Conservation (phyloP, 1,140 invertebrate species). For the Laupala kohalensis region DNA sequence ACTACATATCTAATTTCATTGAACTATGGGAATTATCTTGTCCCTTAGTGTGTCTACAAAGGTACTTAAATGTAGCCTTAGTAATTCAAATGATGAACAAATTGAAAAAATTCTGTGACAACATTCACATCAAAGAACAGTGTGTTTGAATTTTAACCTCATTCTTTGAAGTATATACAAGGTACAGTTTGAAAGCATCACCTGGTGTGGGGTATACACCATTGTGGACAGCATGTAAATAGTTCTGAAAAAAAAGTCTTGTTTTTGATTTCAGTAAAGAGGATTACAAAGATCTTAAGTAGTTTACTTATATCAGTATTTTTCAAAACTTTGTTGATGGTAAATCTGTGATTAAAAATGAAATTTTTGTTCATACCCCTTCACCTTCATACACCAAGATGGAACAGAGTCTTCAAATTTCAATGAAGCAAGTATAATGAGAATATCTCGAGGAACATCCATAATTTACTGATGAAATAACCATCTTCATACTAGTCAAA, state of each 20-base stretch:
- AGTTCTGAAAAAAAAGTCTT: too few species aligned
- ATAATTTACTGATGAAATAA: too few species aligned
- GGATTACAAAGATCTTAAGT: too few species aligned
- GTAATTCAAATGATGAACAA: background rate
- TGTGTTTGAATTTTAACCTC: constrained; percentile 1
- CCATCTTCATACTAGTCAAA: constrained; percentile 2
- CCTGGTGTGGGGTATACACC: background rate
- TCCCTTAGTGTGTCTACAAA: background rate
- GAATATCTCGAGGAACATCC: too few species aligned
- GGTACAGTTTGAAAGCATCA: constrained; percentile 5
- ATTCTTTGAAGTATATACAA: background rate
- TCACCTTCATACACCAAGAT: too few species aligned
- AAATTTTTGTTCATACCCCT: too few species aligned
- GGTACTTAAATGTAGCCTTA: constrained; percentile 1
- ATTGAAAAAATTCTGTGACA: background rate
- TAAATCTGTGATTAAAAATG: too few species aligned
- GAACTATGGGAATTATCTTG: background rate
- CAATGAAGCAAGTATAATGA: too few species aligned
- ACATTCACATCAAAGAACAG: background rate
- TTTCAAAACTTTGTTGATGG: too few species aligned
- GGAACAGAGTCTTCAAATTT: too few species aligned
- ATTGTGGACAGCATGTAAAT: background rate
- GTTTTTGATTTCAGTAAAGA: too few species aligned
- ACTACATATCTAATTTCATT: background rate
- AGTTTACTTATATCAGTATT: too few species aligned